A percentile compares a stretch with the other conserved stretches of the same genome.
These are phyloP conservation scores for Tillus elongatus DNA, from an alignment of 2,888 invertebrate genomes.

Conservation along the genomic window DNA sequence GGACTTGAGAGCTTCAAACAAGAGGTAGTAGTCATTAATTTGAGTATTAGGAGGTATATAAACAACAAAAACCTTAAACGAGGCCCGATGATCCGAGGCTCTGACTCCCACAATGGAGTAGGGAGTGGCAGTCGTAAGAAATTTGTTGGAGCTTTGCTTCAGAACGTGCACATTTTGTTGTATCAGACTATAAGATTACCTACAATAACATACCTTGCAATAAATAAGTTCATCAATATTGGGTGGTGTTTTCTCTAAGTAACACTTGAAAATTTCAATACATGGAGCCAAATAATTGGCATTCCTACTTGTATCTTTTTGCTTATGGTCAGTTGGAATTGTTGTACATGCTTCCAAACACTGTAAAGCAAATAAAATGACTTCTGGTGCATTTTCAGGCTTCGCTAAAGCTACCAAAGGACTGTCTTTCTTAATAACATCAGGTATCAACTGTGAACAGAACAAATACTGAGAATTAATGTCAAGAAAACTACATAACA, in stretches of 20 bases:
- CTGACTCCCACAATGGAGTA: too few relatives aligned
- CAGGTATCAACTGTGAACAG: constrained; percentile 25
- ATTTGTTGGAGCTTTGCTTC: too few relatives aligned
- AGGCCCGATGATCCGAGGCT: too few relatives aligned
- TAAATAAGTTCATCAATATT: constrained; percentile 43
- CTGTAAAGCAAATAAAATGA: constrained; percentile 28
- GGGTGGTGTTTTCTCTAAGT: constrained; percentile 37
- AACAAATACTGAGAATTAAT: too few relatives aligned
- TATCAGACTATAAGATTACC: too few relatives aligned
- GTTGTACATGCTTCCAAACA: constrained; percentile 35
- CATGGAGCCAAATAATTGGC: constrained; percentile 32
- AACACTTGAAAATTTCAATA: constrained; percentile 39
- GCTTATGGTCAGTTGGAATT: constrained; percentile 12
- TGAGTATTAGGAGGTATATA: too few relatives aligned
- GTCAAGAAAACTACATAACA: not conserved
- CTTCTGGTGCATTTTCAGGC: constrained; percentile 17
- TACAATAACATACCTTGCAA: constrained; percentile 44
- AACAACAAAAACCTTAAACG: too few relatives aligned
- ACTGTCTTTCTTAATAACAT: constrained; percentile 20
- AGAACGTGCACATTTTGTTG: too few relatives aligned
- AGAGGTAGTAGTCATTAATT: too few relatives aligned
- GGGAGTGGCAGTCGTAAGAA: too few relatives aligned
- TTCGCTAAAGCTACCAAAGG: constrained; percentile 17
- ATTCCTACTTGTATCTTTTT: constrained; percentile 17
- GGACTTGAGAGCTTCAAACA: too few relatives aligned